Evolutionary conservation across 2,113 vertebrate genomes (phyloP), one percentile per base, ranked within the genome.

Genomic region (Emydocephalus ijimae): DNA sequence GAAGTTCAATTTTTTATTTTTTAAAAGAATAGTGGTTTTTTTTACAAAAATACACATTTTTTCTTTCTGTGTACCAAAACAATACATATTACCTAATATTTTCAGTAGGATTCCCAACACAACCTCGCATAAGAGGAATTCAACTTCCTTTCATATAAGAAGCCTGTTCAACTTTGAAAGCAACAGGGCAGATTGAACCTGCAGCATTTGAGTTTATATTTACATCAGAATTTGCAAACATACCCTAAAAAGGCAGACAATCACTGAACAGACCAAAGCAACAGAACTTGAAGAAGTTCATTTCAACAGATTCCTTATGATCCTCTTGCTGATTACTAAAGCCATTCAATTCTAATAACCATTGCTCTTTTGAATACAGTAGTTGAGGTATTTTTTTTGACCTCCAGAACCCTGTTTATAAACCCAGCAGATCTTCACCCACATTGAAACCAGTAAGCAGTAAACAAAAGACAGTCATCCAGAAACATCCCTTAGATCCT

Each of bases 221-320:
- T 95, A 89, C 89, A 95, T 95, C 57, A 91, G 94, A 94, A 94
- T 95, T 96, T 94, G 15, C 94, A 95, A 96, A 96, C 96, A 95
- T 90, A 95, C 95, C 93, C 95, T 91, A 95, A 96, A 95, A 55
- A 85, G 52, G 94, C 96, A 95, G 94, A 74, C 81, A 88, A 91
- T 61, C 64, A 90, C 4, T 90, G 94, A 95, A 94, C 85, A 95
- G 96, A 94, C 95, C 95, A 92, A 43, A 94, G 96, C 95, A 95
- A 95, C 85, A 93, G 96, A 97, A 95, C 95, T 89, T 86, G 94
- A 85, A 95, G 94, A 93, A 94, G 96, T 93, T 96, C 96, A 94
- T 95, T 94, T 96, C 96, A 93, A 96, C 96, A 95, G 95, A 96
- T 97, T 97, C 97, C 97, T 97, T 98, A 96, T 97, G 96, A 93